Conservation (phyloP, 2,113 vertebrate species). For the Oxyruncus cristatus region DNA sequence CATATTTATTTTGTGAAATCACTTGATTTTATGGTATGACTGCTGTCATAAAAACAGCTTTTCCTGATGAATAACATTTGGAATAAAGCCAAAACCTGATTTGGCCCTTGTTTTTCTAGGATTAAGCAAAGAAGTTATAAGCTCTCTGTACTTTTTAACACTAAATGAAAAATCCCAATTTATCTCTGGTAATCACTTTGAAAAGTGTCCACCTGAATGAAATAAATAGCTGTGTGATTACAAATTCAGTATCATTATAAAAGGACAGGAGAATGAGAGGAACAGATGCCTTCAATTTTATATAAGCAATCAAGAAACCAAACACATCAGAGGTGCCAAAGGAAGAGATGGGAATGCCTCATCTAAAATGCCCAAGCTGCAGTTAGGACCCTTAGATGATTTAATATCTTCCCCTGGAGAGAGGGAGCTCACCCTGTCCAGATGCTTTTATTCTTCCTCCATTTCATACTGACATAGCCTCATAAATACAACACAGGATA, state of each 20-base stretch:
- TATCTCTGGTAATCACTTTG: neutral
- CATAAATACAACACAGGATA: neutral
- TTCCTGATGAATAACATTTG: neutral
- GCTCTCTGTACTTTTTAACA: neutral
- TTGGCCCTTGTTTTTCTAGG: neutral
- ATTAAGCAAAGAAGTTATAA: neutral
- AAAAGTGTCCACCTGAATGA: neutral
- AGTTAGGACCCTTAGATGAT: neutral
- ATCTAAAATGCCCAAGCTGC: neutral
- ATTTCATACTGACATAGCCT: neutral
- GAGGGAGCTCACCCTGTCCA: neutral
- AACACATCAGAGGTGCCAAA: neutral
- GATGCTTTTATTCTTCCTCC: neutral
- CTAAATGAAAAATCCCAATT: neutral
- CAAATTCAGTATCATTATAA: neutral
- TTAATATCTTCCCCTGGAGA: neutral
- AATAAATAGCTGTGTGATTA: neutral
- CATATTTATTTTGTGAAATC: neutral
- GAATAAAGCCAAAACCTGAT: neutral
- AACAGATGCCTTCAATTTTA: neutral
- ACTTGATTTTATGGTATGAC: neutral
- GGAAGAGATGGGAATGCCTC: neutral
- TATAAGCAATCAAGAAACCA: neutral
- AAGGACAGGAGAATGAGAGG: neutral
- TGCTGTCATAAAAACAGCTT: neutral